Evolutionary conservation across 92 coral and sea anemone species (phyloP), one percentile per base, ranked within the genome.

Genomic region (Parazoanthus swiftii): DNA sequence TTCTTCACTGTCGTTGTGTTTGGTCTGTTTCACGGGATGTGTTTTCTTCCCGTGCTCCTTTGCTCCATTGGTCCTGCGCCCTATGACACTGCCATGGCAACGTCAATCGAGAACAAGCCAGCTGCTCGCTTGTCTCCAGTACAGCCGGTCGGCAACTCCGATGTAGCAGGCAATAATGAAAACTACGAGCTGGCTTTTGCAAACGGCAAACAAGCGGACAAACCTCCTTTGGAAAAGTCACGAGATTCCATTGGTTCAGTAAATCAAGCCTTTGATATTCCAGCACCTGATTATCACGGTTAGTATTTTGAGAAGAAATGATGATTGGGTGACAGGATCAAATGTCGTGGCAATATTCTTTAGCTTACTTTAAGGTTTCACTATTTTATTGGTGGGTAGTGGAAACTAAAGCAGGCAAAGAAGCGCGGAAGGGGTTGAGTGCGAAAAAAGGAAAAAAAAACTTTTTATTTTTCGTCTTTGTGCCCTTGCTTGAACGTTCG

Each of bases 1-100:
- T 92, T 97, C 76, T 95, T 97, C 90, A 85, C 92, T n/a, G 99
- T 95, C 1, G 99, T 96, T 58, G 26, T 92, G n/a, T 96, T 90
- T 88, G 99, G 99, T 35, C 72, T 95, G 91, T 97, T 95, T 79
- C 99, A 97, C 79, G 98, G 99, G 46, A 78, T 95, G 67, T 89
- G 92, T 81, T 95, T 91, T 81, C 94, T 97, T 39, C 99, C 99
- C 77, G 96, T 94, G 66, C 88, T 96, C 58, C 94, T 96, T 15
- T 89, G 93, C 79, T 79, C 98, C 3, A 95, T 96, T 51, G 99
- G 99, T 0, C 98, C 99, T 14, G 81, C 98, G 4, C 95, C 99
- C 5, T 96, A 96, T 81, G 95, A 92, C 1, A 95, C 98, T 54
- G 99, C 99, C 46, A 54, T 86, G 68, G 94, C 88, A 18, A 89